Evolutionary conservation across 2,888 invertebrate species (phyloP), one percentile per base, ranked within the genome.

Genomic region (Branchellion lobata): DNA sequence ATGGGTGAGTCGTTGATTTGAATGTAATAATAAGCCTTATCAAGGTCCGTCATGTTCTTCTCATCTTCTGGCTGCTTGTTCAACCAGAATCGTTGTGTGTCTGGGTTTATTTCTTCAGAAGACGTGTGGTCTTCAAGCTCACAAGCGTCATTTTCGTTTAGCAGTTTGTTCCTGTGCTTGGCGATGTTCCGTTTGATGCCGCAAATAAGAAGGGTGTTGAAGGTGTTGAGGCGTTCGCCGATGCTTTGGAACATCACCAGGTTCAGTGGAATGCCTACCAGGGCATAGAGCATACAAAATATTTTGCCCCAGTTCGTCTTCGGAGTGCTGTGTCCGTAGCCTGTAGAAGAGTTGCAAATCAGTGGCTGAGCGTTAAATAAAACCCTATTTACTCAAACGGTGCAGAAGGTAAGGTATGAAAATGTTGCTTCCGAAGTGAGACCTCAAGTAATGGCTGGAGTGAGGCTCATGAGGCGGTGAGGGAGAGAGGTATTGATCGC

Each of bases 181-280:
- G 14, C 27, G 14, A 69, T 29, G 3, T 69, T 69, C 83, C 92
- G 92, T 86, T 96, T 96, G 33, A 94, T 92, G 72, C 93, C 91
- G 83, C 93, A 90, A 82, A 99, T 94, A 27, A 97, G 92, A 11
- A 95, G 95, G 0, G 96, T 97, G 0, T 97, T 96, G 84, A 98
- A 95, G 87, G 96, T 97, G 88, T 99, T 99, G 80, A 99, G 90
- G 83, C 99, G 92, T 88, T 99, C 98, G 85, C 98, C 98, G 83
- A 99, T 98, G 85, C 95, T 95, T 88, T 99, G 98, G 89, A 99
- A 99, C 97, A 99, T 98, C 40, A 99, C 94, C 81, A 98, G 91
- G 0, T 97, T 96, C 29, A 98, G 88, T 0, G 97, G 97, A 82
- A 98, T 98, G 2, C 97, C 97, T 81, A 96, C 94, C 86, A 97